Percentiles rank a stretch among this genome's conserved stretches.
Evolutionary conservation across 2,888 invertebrate species (phyloP).

Genomic region (Scelioninae gen. 2): DNA sequence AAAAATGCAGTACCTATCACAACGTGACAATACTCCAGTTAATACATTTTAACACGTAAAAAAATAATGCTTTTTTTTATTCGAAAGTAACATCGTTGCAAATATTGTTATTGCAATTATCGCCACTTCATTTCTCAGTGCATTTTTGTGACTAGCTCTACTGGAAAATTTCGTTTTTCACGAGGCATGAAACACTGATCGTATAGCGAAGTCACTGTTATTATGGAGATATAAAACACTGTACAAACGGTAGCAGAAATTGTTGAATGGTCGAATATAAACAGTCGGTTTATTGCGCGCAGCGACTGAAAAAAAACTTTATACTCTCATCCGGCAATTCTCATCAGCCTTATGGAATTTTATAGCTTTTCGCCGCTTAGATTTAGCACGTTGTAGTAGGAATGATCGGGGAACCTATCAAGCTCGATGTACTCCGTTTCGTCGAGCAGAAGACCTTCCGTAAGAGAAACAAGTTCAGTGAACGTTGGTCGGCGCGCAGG

Average conservation of each 20-base stretch:
- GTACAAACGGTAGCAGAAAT: slow-evolving; percentile 38
- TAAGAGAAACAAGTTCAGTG: slow-evolving; percentile 85
- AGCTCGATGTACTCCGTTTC: slow-evolving; percentile 96
- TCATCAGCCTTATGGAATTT: slow-evolving; percentile 59
- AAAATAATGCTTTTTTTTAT: too few species aligned
- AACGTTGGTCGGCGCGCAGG: slow-evolving; percentile 90
- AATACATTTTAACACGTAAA: too few species aligned
- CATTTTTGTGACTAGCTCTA: slow-evolving; percentile 45
- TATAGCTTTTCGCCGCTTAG: slow-evolving; percentile 89
- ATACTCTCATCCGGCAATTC: slow-evolving; percentile 33
- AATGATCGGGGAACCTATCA: slow-evolving; percentile 94
- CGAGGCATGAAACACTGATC: slow-evolving; percentile 5
- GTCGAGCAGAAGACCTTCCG: slow-evolving; percentile 89
- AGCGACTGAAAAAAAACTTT: slow-evolving; percentile 15
- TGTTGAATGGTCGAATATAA: slow-evolving; percentile 27
- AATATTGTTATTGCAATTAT: neutral
- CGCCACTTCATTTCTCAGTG: neutral
- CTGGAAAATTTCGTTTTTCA: slow-evolving; percentile 29
- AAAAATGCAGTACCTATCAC: neutral
- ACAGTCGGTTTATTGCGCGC: slow-evolving; percentile 25
- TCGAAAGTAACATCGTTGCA: too few species aligned
- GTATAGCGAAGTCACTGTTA: slow-evolving; percentile 22
- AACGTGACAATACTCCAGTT: neutral
- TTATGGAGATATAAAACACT: slow-evolving; percentile 31
- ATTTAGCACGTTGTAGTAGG: slow-evolving; percentile 91